Conservation (phyloP, 1,140 invertebrate genomes). For the Chionoecetes opilio region DNA sequence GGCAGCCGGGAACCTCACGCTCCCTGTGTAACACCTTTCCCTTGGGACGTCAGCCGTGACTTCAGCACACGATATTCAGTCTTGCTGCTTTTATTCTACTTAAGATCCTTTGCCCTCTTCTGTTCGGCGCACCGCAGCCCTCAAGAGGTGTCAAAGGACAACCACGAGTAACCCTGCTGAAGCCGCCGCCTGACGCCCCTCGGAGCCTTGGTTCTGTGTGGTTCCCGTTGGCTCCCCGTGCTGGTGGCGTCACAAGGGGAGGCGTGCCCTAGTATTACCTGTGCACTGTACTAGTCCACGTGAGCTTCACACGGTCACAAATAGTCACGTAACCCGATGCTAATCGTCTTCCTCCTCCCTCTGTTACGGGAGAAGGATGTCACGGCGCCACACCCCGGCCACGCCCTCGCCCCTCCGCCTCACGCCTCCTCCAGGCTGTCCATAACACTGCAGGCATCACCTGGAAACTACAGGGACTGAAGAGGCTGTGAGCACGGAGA, state of each 20-base stretch:
- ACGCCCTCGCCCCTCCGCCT: background rate
- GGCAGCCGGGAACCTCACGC: background rate
- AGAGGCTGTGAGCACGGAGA: background rate
- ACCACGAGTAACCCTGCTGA: background rate
- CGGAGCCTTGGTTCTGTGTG: background rate
- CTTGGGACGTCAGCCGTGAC: background rate
- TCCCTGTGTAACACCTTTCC: background rate
- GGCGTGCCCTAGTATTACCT: slow-evolving; percentile 49
- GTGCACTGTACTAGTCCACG: slow-evolving; percentile 65
- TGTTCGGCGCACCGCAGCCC: background rate
- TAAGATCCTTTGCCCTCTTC: background rate
- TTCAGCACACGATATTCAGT: background rate
- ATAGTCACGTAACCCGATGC: slow-evolving; percentile 50
- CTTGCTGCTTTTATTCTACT: background rate
- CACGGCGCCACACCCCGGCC: background rate
- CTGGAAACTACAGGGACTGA: background rate
- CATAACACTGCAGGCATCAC: background rate
- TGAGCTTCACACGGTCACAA: slow-evolving; percentile 52
- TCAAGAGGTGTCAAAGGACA: background rate
- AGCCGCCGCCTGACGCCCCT: background rate
- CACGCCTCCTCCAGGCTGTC: background rate
- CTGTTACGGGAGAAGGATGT: background rate
- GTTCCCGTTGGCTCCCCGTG: background rate
- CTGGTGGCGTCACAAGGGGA: background rate
- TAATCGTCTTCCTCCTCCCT: background rate